Evolutionary conservation across 2,888 invertebrate species (phyloP).

Genomic region (Pomacea canaliculata): DNA sequence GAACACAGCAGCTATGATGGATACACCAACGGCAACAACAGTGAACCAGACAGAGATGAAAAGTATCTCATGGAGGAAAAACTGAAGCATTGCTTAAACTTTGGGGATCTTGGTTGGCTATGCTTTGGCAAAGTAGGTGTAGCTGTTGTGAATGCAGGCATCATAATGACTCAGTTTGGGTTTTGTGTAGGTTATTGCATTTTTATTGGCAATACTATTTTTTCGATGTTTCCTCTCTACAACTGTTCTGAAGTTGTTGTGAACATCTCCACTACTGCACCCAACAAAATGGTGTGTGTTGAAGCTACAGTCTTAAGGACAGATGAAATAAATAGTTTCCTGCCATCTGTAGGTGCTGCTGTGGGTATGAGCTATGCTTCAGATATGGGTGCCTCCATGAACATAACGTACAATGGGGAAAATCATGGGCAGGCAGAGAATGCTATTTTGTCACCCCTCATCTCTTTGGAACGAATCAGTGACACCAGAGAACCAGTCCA

Average conservation of each 20-base stretch:
- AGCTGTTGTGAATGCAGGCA: constrained; percentile 57
- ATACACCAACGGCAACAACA: constrained; percentile 20
- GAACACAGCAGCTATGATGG: neutral
- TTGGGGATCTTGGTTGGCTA: constrained; percentile 64
- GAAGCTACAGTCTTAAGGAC: neutral
- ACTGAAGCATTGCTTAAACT: constrained; percentile 49
- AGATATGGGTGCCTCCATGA: no score
- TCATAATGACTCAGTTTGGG: constrained; percentile 65
- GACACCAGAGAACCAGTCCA: no score
- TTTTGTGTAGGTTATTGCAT: constrained; percentile 65
- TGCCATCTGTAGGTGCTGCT: no score
- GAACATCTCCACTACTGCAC: neutral
- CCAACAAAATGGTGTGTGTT: neutral
- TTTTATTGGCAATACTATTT: constrained; percentile 65
- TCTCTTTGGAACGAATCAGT: no score
- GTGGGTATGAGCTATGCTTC: no score
- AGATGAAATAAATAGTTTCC: neutral
- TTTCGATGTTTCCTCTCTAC: constrained; percentile 53
- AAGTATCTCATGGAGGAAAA: constrained; percentile 26
- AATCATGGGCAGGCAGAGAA: no score
- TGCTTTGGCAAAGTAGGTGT: constrained; percentile 57
- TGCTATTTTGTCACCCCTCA: no score
- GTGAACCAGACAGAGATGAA: neutral
- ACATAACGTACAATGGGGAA: no score
- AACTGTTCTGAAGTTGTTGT: constrained; percentile 35